Conservation (phyloP, 2,888 invertebrate species). For the Heliconius ethilla region DNA sequence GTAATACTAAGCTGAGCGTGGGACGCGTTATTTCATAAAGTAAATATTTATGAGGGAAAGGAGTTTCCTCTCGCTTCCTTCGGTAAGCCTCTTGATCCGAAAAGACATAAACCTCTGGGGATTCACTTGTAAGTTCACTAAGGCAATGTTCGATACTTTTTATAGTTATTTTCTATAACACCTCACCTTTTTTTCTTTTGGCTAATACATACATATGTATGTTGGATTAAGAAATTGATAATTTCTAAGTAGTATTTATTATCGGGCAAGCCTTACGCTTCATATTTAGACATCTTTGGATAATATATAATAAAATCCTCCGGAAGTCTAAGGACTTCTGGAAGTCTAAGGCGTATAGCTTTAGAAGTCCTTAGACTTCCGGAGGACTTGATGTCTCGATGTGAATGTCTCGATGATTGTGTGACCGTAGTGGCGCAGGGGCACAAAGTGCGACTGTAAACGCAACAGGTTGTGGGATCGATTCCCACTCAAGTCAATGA, state of each 20-base stretch:
- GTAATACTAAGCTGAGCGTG: slow-evolving; percentile 67
- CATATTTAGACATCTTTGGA: neutral
- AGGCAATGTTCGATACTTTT: slow-evolving; percentile 67
- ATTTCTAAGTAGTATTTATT: neutral
- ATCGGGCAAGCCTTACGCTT: neutral
- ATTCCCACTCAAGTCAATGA: too few species aligned
- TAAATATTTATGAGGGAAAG: slow-evolving; percentile 81
- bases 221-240: neutral
- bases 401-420: too few species aligned
- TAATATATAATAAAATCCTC: too few species aligned
- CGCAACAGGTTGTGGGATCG: too few species aligned
- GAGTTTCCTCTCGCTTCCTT: slow-evolving; percentile 72
- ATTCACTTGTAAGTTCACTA: slow-evolving; percentile 78
- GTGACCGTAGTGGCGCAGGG: too few species aligned
- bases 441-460: too few species aligned
- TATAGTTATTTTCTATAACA: slow-evolving; percentile 51
- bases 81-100: slow-evolving; percentile 78
- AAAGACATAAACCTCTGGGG: slow-evolving; percentile 79
- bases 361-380: too few species aligned
- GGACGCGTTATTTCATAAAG: slow-evolving; percentile 78
- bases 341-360: too few species aligned
- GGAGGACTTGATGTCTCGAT: too few species aligned
- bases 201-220: neutral
- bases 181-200: slow-evolving; percentile 41
- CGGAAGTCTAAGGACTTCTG: too few species aligned